Conservation (phyloP, 1,140 invertebrate genomes). For the Heliconius congener region DNA sequence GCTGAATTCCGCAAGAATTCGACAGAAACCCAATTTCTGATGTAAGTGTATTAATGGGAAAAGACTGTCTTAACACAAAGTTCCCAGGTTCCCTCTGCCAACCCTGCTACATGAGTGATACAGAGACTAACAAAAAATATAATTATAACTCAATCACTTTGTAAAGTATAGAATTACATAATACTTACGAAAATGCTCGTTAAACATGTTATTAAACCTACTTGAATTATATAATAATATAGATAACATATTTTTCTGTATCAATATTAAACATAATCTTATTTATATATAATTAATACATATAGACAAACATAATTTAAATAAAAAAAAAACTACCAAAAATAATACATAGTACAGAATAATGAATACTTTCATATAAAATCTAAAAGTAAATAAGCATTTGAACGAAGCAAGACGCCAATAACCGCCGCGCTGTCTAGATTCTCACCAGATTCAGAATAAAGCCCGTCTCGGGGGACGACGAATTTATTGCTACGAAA, state of each 20-base stretch:
- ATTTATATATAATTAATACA: too few relatives aligned
- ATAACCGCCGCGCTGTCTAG: conserved; percentile 13
- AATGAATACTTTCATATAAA: background rate
- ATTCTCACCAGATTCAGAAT: conserved; percentile 12
- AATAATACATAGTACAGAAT: background rate
- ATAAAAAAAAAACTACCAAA: background rate
- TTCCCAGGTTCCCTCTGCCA: too few relatives aligned
- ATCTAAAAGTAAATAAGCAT: conserved; percentile 1
- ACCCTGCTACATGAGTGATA: too few relatives aligned
- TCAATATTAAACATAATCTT: background rate
- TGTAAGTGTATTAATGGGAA: background rate
- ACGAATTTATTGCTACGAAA: conserved; percentile 10
- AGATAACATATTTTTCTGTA: background rate
- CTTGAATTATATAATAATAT: too few relatives aligned
- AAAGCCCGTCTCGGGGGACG: conserved; percentile 8
- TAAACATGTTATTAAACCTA: too few relatives aligned
- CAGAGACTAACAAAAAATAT: too few relatives aligned
- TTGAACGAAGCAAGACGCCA: background rate
- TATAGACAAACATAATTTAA: background rate
- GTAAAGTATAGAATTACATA: too few relatives aligned
- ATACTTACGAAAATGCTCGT: too few relatives aligned
- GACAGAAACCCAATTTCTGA: too few relatives aligned
- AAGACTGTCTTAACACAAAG: background rate
- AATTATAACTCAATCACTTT: too few relatives aligned
- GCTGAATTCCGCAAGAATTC: too few relatives aligned